A percentile compares a stretch with the other conserved stretches of the same genome.
These are phyloP conservation scores for Ctenosaura bakeri DNA, from an alignment of 2,797 vertebrate genomes.

Conservation along the genomic window DNA sequence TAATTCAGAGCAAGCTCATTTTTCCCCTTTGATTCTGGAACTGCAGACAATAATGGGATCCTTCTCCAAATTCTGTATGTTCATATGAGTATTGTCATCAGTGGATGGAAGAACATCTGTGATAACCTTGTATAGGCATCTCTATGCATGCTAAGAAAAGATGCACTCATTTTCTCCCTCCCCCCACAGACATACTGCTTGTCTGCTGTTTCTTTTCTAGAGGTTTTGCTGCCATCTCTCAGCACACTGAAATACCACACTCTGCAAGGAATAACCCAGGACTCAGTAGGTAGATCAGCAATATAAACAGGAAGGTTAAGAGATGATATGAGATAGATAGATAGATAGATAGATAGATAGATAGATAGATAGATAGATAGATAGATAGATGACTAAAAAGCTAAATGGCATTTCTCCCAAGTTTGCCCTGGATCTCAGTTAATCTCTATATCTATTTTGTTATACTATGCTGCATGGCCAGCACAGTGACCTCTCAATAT, in stretches of 20 bases:
- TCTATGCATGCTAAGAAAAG: conserved; percentile 3
- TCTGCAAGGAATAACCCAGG: not conserved
- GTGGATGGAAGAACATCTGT: not conserved
- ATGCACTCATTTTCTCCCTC: not conserved
- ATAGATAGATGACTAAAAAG: too few species aligned
- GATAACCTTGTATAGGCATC: conserved; percentile 16
- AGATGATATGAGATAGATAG: too few species aligned
- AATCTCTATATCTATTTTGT: too few species aligned
- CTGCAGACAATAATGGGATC: not conserved
- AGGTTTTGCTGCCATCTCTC: conserved; percentile 75
- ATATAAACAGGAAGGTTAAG: not conserved
- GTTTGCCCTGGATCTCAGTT: too few species aligned
- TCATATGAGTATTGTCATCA: not conserved
- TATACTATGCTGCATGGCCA: too few species aligned
- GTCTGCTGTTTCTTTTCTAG: conserved; percentile 34
- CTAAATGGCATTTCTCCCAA: too few species aligned
- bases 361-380: too few species aligned
- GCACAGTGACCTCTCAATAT: too few species aligned
- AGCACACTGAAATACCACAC: conserved; percentile 64
- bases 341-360: too few species aligned
- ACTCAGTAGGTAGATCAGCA: not conserved
- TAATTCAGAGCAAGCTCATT: not conserved
- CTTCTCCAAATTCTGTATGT: not conserved
- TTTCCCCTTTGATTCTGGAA: not conserved
- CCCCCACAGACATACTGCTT: not conserved